A percentile compares a stretch with the other conserved stretches of the same genome.
Conservation (phyloP, 64 coral and sea anemone species). For the Porites lutea region DNA sequence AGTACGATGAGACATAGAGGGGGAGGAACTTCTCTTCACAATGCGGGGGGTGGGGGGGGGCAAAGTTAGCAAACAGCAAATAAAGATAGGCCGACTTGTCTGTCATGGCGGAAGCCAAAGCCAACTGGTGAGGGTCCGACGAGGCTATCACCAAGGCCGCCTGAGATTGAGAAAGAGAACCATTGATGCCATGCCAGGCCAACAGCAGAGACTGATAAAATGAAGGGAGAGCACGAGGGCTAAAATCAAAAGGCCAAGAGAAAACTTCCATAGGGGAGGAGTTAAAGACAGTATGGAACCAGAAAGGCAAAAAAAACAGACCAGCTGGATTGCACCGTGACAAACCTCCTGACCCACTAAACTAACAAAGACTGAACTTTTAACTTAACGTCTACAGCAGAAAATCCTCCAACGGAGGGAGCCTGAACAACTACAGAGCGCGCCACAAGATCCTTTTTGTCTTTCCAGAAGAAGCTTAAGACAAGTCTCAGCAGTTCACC, state of each 20-base stretch:
- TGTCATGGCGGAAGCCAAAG: background rate
- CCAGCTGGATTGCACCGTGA: background rate
- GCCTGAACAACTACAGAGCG: background rate
- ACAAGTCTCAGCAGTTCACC: background rate
- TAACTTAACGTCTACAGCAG: background rate
- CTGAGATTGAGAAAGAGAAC: no score
- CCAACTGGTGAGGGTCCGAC: no score
- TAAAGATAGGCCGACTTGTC: background rate
- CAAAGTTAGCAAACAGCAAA: background rate
- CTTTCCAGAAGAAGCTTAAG: background rate
- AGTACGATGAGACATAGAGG: background rate
- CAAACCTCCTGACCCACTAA: conserved; percentile 2
- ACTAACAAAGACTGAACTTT: background rate
- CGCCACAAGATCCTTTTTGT: conserved; percentile 6
- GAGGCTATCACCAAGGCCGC: background rate
- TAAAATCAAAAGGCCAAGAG: background rate
- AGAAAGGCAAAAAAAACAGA: background rate
- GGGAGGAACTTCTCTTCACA: background rate
- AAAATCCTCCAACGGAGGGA: background rate
- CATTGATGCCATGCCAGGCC: background rate
- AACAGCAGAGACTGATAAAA: background rate
- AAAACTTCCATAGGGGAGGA: background rate
- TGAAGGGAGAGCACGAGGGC: background rate
- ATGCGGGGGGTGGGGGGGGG: background rate
- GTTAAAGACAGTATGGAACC: background rate